Evolutionary conservation across 2,797 vertebrate species (phyloP).

Genomic region (Podargus strigoides): DNA sequence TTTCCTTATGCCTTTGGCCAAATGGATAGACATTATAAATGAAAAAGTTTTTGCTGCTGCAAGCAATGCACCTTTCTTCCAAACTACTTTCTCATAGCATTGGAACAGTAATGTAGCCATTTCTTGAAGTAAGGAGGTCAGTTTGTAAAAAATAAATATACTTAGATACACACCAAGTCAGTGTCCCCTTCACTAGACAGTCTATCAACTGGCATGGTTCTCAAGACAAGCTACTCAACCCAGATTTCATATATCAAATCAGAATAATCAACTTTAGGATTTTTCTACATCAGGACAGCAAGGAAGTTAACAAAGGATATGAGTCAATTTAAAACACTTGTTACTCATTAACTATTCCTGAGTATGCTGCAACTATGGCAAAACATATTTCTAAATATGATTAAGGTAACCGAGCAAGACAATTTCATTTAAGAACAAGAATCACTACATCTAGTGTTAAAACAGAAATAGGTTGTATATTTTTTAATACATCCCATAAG

Average conservation of each 20-base stretch:
- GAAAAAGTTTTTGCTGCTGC: neutral
- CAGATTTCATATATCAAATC: neutral
- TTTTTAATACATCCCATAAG: neutral
- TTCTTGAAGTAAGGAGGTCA: neutral
- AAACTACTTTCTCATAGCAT: neutral
- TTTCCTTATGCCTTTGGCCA: neutral
- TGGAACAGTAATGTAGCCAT: neutral
- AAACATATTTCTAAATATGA: neutral
- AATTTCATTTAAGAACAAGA: neutral
- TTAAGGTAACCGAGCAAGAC: neutral
- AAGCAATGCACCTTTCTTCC: neutral
- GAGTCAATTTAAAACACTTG: neutral
- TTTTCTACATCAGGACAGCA: neutral
- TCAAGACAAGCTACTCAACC: neutral
- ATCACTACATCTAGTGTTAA: neutral
- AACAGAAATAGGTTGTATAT: neutral
- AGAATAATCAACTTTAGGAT: neutral
- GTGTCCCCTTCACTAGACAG: neutral
- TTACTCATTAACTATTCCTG: neutral
- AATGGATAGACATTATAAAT: neutral
- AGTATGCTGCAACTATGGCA: neutral
- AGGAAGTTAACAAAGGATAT: neutral
- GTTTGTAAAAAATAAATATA: neutral
- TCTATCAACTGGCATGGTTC: neutral
- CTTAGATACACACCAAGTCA: neutral